Evolutionary conservation across 1,140 invertebrate genomes (phyloP), one percentile per base, ranked within the genome.

Genomic region (Papilio dardanus): DNA sequence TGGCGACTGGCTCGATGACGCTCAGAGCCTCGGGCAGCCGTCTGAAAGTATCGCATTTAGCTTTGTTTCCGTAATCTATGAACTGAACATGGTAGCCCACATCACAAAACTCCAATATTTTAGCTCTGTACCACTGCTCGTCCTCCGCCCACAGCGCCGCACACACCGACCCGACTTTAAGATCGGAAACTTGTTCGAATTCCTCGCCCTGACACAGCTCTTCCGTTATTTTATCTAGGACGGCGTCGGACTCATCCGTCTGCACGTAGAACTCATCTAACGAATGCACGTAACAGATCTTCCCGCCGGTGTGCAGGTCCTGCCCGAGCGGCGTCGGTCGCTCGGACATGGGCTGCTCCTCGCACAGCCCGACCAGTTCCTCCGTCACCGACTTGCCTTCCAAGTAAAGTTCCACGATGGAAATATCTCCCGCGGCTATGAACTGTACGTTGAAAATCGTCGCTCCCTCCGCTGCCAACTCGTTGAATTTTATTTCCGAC

Each of bases 61-160:
- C 94, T 10, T 95, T 95, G 86, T 96, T 96, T 28, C 96, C 96
- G 82, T 96, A 97, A 88, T 97, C 96, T 74, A 96, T 95, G 81
- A 96, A 96, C 24, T 95, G 86, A 1, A 96, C 95, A 83, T 96
- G 95, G 42, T 93, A 94, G 3, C 94, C 95, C 1, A 87, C 85
- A 21, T 95, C 95, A 16, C 89, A 88, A 54, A 92, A 91, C 75
- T 93, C 89, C 71, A 94, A 81, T 40, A 94, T 93, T 75, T 92
- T 89, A 3, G 95, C 95, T 67, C 96, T 92, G 78, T 97, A 97
- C 94, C 95, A 97, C 10, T 94, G 88, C 24, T 93, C 91, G 77
- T 96, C 96, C 24, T 96, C 95, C 0, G 94, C 90, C 84, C 95
- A 96, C 77, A 95, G 94, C n/a, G 95, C 96, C 24, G 95, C 95